Evolutionary conservation across 2,888 invertebrate species (phyloP).

Genomic region (Platypus cylindrus): DNA sequence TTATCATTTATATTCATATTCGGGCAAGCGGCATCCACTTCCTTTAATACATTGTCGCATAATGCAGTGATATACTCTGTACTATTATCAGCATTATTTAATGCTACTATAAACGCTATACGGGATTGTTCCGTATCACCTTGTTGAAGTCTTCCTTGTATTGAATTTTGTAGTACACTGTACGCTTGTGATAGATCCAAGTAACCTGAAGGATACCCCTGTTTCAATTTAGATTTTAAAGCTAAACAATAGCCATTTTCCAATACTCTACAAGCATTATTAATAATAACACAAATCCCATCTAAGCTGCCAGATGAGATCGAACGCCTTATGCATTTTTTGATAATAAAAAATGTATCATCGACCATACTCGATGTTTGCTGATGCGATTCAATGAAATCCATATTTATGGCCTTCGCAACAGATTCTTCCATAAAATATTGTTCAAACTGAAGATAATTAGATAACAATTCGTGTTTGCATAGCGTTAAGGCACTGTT

Average conservation of each 20-base stretch:
- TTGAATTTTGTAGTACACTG: slow-evolving; percentile 64
- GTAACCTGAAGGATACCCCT: slow-evolving; percentile 69
- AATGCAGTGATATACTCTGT: slow-evolving; percentile 83
- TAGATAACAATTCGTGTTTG: slow-evolving; percentile 73
- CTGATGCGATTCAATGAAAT: slow-evolving; percentile 56
- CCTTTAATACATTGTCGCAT: slow-evolving; percentile 60
- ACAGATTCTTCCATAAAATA: slow-evolving; percentile 94
- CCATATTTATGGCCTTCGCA: slow-evolving; percentile 76
- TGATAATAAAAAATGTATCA: slow-evolving; percentile 93
- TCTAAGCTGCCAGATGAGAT: slow-evolving; percentile 84
- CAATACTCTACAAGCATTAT: slow-evolving; percentile 77
- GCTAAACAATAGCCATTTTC: slow-evolving; percentile 74
- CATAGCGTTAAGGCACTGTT: slow-evolving; percentile 61
- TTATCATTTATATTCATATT: slow-evolving; percentile 48
- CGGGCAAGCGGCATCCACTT: slow-evolving; percentile 52
- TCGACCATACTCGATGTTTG: slow-evolving; percentile 88
- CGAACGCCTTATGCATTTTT: slow-evolving; percentile 91
- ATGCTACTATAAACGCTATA: slow-evolving; percentile 65
- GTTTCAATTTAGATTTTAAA: slow-evolving; percentile 57
- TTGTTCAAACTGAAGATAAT: slow-evolving; percentile 84
- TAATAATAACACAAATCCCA: slow-evolving; percentile 91
- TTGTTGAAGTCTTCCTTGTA: slow-evolving; percentile 67
- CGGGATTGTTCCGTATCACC: slow-evolving; percentile 68
- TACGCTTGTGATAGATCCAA: slow-evolving; percentile 71
- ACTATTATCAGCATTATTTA: slow-evolving; percentile 86